Evolutionary conservation across 2,888 invertebrate species (phyloP).

Genomic region (Drosophila prolongata): DNA sequence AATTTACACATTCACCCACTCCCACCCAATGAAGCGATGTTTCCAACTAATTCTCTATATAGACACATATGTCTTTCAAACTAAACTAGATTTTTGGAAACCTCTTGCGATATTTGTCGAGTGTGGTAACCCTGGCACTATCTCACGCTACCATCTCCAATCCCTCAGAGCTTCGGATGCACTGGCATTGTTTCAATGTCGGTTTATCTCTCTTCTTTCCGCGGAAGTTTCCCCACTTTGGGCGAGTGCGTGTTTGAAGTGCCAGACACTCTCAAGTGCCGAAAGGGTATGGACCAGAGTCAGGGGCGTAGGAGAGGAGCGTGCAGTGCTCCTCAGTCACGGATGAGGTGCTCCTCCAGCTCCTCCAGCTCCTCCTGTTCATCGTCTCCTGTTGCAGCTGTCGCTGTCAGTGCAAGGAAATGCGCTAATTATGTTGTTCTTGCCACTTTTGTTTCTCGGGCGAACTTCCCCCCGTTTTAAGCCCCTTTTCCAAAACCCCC

Average conservation of each 20-base stretch:
- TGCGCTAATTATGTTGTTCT: slow-evolving; percentile 74
- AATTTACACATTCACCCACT: no score
- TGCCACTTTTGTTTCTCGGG: slow-evolving; percentile 9
- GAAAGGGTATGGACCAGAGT: slow-evolving; percentile 4
- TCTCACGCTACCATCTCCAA: slow-evolving; percentile 5
- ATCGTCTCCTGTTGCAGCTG: slow-evolving; percentile 32
- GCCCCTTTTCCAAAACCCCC: neutral
- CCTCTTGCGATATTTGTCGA: neutral
- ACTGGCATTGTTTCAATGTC: slow-evolving; percentile 73
- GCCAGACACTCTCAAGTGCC: slow-evolving; percentile 45
- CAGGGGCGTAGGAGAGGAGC: slow-evolving; percentile 4
- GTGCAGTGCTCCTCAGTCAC: slow-evolving; percentile 56
- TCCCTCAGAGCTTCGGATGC: neutral
- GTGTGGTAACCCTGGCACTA: neutral
- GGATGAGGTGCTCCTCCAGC: slow-evolving; percentile 37
- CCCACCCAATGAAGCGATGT: neutral
- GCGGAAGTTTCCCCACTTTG: slow-evolving; percentile 19
- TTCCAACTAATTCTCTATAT: neutral
- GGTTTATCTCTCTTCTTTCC: slow-evolving; percentile 47
- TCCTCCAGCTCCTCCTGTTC: neutral
- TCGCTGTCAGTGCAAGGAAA: slow-evolving; percentile 56
- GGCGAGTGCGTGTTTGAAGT: slow-evolving; percentile 53
- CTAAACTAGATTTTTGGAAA: no score
- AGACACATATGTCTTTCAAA: no score
- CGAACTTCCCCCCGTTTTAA: neutral